Conservation (phyloP, 2,888 invertebrate genomes). For the Abrostola triplasia region DNA sequence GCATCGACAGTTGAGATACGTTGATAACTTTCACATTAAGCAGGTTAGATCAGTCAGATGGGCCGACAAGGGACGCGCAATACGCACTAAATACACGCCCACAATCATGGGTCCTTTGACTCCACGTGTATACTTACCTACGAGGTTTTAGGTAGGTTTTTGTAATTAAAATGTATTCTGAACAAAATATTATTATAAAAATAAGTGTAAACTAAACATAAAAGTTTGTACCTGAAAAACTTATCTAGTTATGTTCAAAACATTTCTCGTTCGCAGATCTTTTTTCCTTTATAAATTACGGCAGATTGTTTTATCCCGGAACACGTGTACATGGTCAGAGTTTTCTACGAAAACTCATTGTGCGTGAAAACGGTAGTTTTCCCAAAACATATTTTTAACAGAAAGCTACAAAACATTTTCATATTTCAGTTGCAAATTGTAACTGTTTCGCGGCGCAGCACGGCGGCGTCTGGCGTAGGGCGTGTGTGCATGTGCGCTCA, state of each 20-base stretch:
- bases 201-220: conserved; percentile 12
- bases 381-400: conserved; percentile 82
- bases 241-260: conserved; percentile 32
- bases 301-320: conserved; percentile 52
- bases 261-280: conserved; percentile 27
- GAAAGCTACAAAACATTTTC: conserved; percentile 85
- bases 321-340: conserved; percentile 68
- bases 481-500: conserved; percentile 85
- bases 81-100: conserved; percentile 25
- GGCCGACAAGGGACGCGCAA: conserved; percentile 44
- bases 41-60: conserved; percentile 48
- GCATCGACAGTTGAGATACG: conserved; percentile 66
- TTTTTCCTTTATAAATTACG: conserved; percentile 51
- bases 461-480: conserved; percentile 73
- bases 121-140: conserved; percentile 3
- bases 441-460: conserved; percentile 72
- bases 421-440: conserved; percentile 86
- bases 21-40: conserved; percentile 66
- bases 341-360: conserved; percentile 81
- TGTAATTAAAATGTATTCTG: conserved; percentile 23
- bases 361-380: conserved; percentile 85
- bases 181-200: conserved; percentile 10
- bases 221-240: conserved; percentile 26
- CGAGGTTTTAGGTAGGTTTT: conserved; percentile 7
- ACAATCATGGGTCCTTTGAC: conserved; percentile 6